Conservation (phyloP, 2,888 invertebrate genomes). For the Tachina lurida region DNA sequence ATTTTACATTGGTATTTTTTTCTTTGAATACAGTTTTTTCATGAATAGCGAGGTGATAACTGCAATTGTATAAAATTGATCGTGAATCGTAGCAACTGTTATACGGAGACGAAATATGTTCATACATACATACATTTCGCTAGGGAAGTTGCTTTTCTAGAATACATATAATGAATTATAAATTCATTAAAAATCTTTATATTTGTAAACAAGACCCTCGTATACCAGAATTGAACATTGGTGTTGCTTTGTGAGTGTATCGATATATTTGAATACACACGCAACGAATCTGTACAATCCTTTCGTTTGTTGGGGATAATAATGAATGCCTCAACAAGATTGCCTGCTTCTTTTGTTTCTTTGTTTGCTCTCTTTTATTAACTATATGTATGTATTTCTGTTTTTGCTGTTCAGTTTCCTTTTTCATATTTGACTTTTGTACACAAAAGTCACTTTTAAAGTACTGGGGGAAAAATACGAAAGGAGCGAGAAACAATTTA, state of each 20-base stretch:
- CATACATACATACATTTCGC: too few relatives aligned
- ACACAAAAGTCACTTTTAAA: conserved; percentile 40
- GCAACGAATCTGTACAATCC: conserved; percentile 64
- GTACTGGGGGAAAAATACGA: conserved; percentile 9
- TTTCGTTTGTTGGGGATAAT: conserved; percentile 64
- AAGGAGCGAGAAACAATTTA: neutral
- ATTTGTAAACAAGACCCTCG: neutral
- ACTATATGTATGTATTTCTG: conserved; percentile 3
- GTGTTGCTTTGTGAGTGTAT: conserved; percentile 1
- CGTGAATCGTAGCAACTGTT: too few relatives aligned
- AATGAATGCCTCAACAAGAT: conserved; percentile 1
- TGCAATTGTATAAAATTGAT: too few relatives aligned
- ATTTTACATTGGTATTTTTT: too few relatives aligned
- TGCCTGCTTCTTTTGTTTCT: conserved; percentile 21
- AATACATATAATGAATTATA: too few relatives aligned
- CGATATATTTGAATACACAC: neutral
- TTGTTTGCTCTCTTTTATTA: conserved; percentile 25
- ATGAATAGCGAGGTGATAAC: too few relatives aligned
- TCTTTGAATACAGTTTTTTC: too few relatives aligned
- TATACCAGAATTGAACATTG: neutral
- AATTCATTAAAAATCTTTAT: neutral
- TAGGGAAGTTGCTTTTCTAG: too few relatives aligned
- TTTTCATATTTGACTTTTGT: conserved; percentile 52
- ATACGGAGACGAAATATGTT: too few relatives aligned
- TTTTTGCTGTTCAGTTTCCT: conserved; percentile 18